Evolutionary conservation across 2,797 vertebrate species (phyloP).

Genomic region (Enteromius paludinosus): DNA sequence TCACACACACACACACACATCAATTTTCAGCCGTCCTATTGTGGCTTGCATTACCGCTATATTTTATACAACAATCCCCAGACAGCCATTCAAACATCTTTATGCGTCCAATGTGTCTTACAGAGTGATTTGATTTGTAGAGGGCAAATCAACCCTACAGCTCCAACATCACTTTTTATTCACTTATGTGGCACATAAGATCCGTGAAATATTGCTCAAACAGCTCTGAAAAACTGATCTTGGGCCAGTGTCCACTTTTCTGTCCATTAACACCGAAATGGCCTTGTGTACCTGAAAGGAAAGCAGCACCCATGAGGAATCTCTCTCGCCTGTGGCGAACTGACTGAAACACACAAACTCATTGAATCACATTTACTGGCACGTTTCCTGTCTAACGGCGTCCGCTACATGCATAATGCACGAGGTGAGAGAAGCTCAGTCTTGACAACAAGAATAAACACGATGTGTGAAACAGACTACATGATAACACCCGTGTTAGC

Average conservation of each 20-base stretch:
- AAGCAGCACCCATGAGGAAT: constrained; percentile 35
- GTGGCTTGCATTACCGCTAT: constrained; percentile 1
- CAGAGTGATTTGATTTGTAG: constrained; percentile 33
- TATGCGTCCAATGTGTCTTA: constrained; percentile 8
- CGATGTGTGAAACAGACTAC: constrained; percentile 7
- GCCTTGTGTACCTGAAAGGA: constrained; percentile 10
- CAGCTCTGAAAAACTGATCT: not conserved
- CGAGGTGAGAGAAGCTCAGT: constrained; percentile 29
- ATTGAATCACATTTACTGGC: constrained; percentile 40
- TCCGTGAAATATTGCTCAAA: constrained; percentile 10
- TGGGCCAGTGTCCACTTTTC: constrained; percentile 17
- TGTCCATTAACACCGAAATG: constrained; percentile 23
- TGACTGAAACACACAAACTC: constrained; percentile 25
- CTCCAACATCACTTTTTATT: constrained; percentile 26
- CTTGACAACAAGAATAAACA: constrained; percentile 33
- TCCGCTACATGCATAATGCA: constrained; percentile 48
- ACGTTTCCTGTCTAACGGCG: constrained; percentile 17
- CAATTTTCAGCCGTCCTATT: constrained; percentile 6
- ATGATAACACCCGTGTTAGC: constrained; percentile 18
- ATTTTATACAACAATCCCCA: constrained; percentile 36
- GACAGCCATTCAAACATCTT: constrained; percentile 37
- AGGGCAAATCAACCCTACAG: constrained; percentile 17
- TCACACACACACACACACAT: constrained; percentile 37
- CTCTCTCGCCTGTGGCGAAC: constrained; percentile 4
- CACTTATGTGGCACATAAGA: constrained; percentile 24